Conservation (phyloP, 2,797 vertebrate species). For the Oreortyx pictus region DNA sequence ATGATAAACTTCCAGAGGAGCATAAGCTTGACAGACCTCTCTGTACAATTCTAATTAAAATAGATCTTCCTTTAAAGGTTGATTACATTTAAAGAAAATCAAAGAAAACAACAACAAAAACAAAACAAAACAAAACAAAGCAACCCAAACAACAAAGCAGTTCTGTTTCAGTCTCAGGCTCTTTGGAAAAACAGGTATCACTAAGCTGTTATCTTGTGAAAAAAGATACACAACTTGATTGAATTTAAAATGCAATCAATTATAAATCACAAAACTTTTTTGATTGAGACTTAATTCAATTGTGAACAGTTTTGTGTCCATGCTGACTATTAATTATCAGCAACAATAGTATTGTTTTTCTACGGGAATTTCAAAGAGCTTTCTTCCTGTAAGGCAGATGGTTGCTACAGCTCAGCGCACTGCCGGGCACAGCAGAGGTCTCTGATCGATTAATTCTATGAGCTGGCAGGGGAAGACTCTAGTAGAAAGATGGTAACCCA, state of each 20-base stretch:
- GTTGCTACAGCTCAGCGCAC: not conserved
- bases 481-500: not conserved
- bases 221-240: not conserved
- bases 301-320: slow-evolving; percentile 22
- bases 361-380: slow-evolving; percentile 39
- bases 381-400: slow-evolving; percentile 6
- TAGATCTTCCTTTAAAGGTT: slow-evolving; percentile 14
- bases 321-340: slow-evolving; percentile 35
- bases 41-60: slow-evolving; percentile 45
- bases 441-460: slow-evolving; percentile 13
- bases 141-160: not conserved
- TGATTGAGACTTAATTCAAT: slow-evolving; percentile 20
- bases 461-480: not conserved
- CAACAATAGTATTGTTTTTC: slow-evolving; percentile 39
- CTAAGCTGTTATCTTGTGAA: not conserved
- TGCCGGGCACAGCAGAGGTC: not conserved
- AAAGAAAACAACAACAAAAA: not conserved
- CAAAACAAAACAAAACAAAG: not conserved
- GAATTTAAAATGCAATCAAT: slow-evolving; percentile 33
- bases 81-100: not conserved
- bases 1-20: slow-evolving; percentile 31
- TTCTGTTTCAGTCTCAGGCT: not conserved
- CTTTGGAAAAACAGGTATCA: not conserved
- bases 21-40: not conserved
- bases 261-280: slow-evolving; percentile 37